A percentile compares a stretch with the other conserved stretches of the same genome.
Conservation (phyloP, 2,797 vertebrate genomes). For the Scolopax bukidnonensis region DNA sequence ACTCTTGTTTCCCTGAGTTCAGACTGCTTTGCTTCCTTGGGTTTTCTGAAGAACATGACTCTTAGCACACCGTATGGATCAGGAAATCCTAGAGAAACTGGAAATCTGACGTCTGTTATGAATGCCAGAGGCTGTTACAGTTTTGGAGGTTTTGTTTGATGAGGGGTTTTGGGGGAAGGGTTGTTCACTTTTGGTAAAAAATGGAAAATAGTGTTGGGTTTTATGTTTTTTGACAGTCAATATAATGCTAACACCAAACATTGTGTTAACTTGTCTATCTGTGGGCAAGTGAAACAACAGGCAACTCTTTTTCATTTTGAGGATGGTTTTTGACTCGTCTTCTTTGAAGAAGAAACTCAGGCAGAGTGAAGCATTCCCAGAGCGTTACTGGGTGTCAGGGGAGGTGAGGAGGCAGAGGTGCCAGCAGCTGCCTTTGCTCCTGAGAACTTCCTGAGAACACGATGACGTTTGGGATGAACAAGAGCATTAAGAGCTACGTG, state of each 20-base stretch:
- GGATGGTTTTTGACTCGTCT: neutral
- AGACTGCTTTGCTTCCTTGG: neutral
- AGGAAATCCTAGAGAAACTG: neutral
- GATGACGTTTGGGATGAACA: neutral
- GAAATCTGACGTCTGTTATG: neutral
- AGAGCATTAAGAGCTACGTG: neutral
- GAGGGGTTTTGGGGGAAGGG: neutral
- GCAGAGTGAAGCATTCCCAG: neutral
- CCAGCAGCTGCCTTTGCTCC: neutral
- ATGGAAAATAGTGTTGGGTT: neutral
- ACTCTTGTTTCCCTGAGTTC: neutral
- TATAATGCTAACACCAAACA: neutral
- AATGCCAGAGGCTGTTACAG: neutral
- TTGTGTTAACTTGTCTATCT: neutral
- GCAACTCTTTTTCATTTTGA: neutral
- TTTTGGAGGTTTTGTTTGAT: neutral
- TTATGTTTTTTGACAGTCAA: neutral
- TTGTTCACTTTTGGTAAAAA: neutral
- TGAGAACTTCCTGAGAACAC: neutral
- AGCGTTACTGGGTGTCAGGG: neutral
- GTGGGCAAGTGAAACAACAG: neutral
- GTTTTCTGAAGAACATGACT: neutral
- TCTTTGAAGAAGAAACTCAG: neutral
- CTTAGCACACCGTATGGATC: accelerated
- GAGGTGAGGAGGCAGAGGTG: accelerated